phyloP scores from a whole-genome alignment of 1,140 invertebrate genomes.

The Drosophila sp. region DNA sequence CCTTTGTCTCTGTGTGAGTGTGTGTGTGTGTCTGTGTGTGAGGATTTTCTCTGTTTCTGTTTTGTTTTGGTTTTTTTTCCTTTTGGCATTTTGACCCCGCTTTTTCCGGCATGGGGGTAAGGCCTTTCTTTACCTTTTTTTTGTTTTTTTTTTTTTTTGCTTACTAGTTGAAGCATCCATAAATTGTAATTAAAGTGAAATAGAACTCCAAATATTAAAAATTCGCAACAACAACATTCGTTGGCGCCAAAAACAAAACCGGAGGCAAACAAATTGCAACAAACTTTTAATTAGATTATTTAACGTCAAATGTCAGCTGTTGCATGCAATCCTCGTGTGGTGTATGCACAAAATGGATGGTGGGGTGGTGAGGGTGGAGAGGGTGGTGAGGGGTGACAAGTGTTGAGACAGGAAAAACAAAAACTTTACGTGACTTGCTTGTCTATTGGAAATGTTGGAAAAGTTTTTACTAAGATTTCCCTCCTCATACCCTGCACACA shows the following conservation, averaged over 20 bases:
- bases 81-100: constrained; percentile 44
- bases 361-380: too few species aligned
- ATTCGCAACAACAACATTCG: constrained; percentile 2
- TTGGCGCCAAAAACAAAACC: constrained; percentile 61
- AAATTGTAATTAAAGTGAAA: constrained; percentile 74
- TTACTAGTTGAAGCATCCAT: constrained; percentile 66
- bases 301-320: constrained; percentile 63
- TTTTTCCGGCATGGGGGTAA: constrained; percentile 18
- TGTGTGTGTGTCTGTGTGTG: background rate
- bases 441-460: constrained; percentile 1
- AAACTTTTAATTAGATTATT: constrained; percentile 79
- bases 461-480: background rate
- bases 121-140: constrained; percentile 33
- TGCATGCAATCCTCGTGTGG: constrained; percentile 49
- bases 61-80: constrained; percentile 16
- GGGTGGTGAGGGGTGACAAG: background rate
- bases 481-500: background rate
- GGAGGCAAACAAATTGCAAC: constrained; percentile 48
- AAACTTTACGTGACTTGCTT: constrained; percentile 5
- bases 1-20: background rate
- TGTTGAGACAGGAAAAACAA: constrained; percentile 9
- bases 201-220: constrained; percentile 22
- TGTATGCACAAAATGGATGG: background rate
- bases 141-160: constrained; percentile 33
- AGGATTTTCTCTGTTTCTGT: constrained; percentile 4